Evolutionary conservation across 1,140 invertebrate species (phyloP), one percentile per base, ranked within the genome.

Genomic region (Drosophila pachea): DNA sequence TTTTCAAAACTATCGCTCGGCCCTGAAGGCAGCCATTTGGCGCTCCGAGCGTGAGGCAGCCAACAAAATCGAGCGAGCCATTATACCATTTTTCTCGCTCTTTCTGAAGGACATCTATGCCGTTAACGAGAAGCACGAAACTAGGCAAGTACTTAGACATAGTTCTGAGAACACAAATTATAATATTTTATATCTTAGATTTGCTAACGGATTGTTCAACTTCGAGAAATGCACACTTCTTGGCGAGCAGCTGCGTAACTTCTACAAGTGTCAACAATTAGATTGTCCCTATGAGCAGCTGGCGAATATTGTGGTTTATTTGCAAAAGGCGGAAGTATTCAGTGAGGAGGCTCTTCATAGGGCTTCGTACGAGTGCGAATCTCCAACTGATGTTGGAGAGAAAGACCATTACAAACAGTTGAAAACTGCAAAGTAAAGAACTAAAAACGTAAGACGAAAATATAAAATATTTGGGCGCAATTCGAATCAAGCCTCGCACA

Each of bases 11-110:
- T 97, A 97, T 86, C 91, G 96, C 32, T 95, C 95, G 16, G 97
- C 95, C n/a, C 90, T 97, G 64, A 97, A 97, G 82, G 96, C 96
- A 35, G 96, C 96, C 9, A 94, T 97, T 92, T 97, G 95, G 96
- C 91, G 96, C 73, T 95, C 94, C 56, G 94, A 95, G 55, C 94
- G 95, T 31, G 95, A 95, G 59, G 94, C 9, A 43, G 81, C 93
- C 22, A 94, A 96, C 76, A 94, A 95, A 81, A 91, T 94, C 45
- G 95, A 97, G 89, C 92, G 94, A 88, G 96, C 96, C 79, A 94
- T 97, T 69, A 95, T 97, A 72, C 96, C 96, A 43, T 97, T 97
- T 90, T 97, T 97, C 90, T 96, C 94, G 86, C 91, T 97, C 29
- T 92, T 97, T 68, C 94, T 97, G 53, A 97, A 97, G 90, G 96